Percentiles rank a stretch among this genome's conserved stretches.
These are phyloP conservation scores for Lagopus leucura DNA, from an alignment of 2,113 vertebrate genomes.

Conservation along the genomic window DNA sequence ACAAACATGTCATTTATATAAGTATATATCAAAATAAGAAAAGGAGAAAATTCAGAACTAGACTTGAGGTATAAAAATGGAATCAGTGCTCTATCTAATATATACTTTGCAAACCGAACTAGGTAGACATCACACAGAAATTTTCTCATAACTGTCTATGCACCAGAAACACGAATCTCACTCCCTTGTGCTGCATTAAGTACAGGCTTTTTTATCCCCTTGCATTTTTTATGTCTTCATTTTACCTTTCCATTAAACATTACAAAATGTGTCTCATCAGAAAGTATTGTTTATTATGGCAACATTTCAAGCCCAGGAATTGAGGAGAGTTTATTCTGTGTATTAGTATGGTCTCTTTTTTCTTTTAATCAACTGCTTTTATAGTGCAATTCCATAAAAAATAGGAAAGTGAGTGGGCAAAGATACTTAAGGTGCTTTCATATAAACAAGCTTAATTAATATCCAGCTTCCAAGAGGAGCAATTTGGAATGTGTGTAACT, in stretches of 20 bases:
- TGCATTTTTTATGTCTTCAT: constrained; percentile 21
- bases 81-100: not conserved
- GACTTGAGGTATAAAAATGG: not conserved
- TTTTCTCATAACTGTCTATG: not conserved
- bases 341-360: constrained; percentile 24
- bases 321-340: not conserved
- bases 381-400: constrained; percentile 45
- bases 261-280: constrained; percentile 49
- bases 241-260: constrained; percentile 65
- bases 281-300: constrained; percentile 48
- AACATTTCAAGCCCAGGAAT: constrained; percentile 44
- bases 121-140: not conserved
- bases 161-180: not conserved
- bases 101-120: not conserved
- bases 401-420: constrained; percentile 24
- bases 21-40: not conserved
- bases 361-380: constrained; percentile 51
- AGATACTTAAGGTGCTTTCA: constrained; percentile 32
- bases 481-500: constrained; percentile 15
- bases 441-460: constrained; percentile 52
- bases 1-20: not conserved
- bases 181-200: constrained; percentile 26
- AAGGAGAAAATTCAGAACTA: not conserved
- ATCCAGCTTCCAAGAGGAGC: constrained; percentile 15
- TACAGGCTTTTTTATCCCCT: constrained; percentile 7